phyloP scores from a whole-genome alignment of 2,888 invertebrate species.

The Amphimallon solstitiale region DNA sequence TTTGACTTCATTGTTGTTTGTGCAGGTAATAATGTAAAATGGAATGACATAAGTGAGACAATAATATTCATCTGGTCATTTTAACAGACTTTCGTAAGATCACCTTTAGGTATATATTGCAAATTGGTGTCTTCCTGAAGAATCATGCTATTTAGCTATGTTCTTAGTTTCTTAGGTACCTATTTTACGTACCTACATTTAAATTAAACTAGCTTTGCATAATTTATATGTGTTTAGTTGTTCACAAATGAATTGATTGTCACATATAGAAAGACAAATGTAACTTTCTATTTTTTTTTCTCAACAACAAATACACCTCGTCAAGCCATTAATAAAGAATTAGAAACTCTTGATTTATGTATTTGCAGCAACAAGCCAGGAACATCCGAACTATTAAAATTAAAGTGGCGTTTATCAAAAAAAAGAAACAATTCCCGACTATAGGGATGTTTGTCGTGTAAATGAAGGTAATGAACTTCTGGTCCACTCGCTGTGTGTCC shows the following conservation, averaged over 20 bases:
- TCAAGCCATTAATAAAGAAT: neutral
- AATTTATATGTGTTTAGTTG: neutral
- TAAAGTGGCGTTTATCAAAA: conserved; percentile 98
- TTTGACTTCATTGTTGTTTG: conserved; percentile 29
- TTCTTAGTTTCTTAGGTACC: conserved; percentile 4
- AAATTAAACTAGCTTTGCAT: neutral
- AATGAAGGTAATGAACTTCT: conserved; percentile 93
- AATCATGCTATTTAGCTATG: conserved; percentile 3
- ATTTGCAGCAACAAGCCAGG: conserved; percentile 89
- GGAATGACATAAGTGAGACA: conserved; percentile 34
- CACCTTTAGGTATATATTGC: conserved; percentile 1
- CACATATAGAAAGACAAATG: neutral
- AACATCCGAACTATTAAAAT: conserved; percentile 94
- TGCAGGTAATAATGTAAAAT: conserved; percentile 2
- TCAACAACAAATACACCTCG: too few relatives aligned
- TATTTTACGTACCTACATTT: neutral
- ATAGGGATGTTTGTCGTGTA: conserved; percentile 94
- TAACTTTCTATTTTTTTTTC: too few relatives aligned
- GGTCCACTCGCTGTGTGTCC: conserved; percentile 98
- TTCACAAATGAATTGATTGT: too few relatives aligned
- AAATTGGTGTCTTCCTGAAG: conserved; percentile 10
- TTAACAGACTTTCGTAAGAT: conserved; percentile 28
- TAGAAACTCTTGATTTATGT: conserved; percentile 61
- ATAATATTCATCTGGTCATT: conserved; percentile 42
- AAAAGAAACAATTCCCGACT: conserved; percentile 95